Evolutionary conservation across 2,113 vertebrate genomes (phyloP).

Genomic region (Malaclemys terrapin): DNA sequence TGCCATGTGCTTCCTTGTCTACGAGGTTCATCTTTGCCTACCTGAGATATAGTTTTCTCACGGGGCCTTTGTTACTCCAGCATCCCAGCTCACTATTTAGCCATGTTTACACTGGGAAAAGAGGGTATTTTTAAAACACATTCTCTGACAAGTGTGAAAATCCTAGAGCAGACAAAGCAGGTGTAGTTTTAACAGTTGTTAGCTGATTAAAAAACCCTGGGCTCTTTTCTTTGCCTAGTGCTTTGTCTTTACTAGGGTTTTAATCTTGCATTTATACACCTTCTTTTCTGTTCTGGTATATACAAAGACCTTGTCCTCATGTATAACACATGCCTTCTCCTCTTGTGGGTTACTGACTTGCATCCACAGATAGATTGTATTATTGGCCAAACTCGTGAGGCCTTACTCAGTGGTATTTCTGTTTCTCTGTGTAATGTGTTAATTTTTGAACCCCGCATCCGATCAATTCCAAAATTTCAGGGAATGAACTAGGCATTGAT

Average conservation of each 20-base stretch:
- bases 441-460: background rate
- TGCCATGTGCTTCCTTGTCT: background rate
- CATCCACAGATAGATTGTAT: background rate
- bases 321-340: background rate
- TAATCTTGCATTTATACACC: background rate
- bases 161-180: background rate
- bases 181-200: background rate
- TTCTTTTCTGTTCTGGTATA: background rate
- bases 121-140: background rate
- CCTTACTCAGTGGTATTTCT: background rate
- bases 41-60: conserved; percentile 5
- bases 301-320: background rate
- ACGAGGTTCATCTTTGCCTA: background rate
- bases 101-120: background rate
- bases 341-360: background rate
- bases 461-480: background rate
- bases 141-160: background rate
- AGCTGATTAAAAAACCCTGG: background rate
- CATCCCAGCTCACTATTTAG: background rate
- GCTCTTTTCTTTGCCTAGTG: background rate
- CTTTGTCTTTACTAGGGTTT: background rate
- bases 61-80: background rate
- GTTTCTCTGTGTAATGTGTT: background rate
- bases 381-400: background rate
- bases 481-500: background rate